A percentile compares a stretch with the other conserved stretches of the same genome.
Conservation (phyloP, 2,888 invertebrate species). For the Nemotelus pantherinus region DNA sequence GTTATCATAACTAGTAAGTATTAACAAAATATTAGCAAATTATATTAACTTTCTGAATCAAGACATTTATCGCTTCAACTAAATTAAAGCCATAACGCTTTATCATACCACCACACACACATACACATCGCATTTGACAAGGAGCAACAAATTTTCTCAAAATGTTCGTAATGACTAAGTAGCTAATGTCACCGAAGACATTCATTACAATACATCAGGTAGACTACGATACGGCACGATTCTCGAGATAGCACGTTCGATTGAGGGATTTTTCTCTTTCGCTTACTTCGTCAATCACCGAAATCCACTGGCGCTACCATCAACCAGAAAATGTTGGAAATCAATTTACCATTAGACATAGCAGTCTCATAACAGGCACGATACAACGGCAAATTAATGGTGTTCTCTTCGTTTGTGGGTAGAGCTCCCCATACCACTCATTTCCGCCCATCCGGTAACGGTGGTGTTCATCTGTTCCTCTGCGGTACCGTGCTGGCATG, state of each 20-base stretch:
- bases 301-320: conserved; percentile 31
- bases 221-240: background rate
- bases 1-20: too few relatives aligned
- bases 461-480: background rate
- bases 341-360: conserved; percentile 42
- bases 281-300: conserved; percentile 32
- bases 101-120: too few relatives aligned
- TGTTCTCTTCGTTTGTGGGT: conserved; percentile 2
- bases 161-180: too few relatives aligned
- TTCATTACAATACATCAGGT: background rate
- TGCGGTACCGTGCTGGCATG: background rate
- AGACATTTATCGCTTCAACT: too few relatives aligned
- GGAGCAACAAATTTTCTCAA: too few relatives aligned
- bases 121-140: too few relatives aligned
- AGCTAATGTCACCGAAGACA: too few relatives aligned
- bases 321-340: conserved; percentile 40
- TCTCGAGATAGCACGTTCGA: conserved; percentile 24
- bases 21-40: too few relatives aligned
- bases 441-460: background rate
- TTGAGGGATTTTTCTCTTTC: conserved; percentile 10
- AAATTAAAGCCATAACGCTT: too few relatives aligned
- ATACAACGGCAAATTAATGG: conserved; percentile 23
- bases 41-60: too few relatives aligned
- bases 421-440: too few relatives aligned
- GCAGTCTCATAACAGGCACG: conserved; percentile 13